phyloP scores from a whole-genome alignment of 2,113 vertebrate genomes.

The Phalacrocorax pelagicus region DNA sequence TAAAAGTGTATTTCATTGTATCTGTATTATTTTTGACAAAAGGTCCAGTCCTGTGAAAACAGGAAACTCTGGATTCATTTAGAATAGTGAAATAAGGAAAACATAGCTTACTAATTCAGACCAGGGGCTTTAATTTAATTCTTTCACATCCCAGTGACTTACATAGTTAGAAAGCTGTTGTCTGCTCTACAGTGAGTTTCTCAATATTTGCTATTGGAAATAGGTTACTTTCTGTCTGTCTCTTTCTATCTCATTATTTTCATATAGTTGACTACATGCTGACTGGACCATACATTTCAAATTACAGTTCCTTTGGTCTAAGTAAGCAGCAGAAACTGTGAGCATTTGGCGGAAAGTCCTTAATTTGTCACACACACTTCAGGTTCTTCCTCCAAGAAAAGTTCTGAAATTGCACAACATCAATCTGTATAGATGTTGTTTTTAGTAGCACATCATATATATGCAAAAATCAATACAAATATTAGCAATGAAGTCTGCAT shows the following conservation, averaged over 20 bases:
- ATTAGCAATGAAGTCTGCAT: not conserved
- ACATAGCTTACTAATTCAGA: not conserved
- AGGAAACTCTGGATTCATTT: not conserved
- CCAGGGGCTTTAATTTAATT: not conserved
- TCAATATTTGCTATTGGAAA: not conserved
- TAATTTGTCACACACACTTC: not conserved
- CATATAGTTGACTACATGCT: not conserved
- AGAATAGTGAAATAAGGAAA: not conserved
- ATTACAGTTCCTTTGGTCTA: not conserved
- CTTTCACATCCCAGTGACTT: not conserved
- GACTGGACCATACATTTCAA: not conserved
- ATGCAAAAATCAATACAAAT: not conserved
- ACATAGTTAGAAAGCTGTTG: not conserved
- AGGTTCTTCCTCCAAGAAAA: not conserved
- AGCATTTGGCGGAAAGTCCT: not conserved
- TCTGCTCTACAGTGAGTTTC: not conserved
- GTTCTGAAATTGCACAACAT: not conserved
- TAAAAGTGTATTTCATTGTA: not conserved
- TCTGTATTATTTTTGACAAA: not conserved
- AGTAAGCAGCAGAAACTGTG: not conserved
- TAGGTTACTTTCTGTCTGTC: not conserved
- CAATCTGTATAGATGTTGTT: not conserved
- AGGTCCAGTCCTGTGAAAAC: not conserved
- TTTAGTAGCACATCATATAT: not conserved
- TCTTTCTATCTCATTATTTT: not conserved